phyloP scores from a whole-genome alignment of 2,888 invertebrate species.

The Ecliptopera silaceata region DNA sequence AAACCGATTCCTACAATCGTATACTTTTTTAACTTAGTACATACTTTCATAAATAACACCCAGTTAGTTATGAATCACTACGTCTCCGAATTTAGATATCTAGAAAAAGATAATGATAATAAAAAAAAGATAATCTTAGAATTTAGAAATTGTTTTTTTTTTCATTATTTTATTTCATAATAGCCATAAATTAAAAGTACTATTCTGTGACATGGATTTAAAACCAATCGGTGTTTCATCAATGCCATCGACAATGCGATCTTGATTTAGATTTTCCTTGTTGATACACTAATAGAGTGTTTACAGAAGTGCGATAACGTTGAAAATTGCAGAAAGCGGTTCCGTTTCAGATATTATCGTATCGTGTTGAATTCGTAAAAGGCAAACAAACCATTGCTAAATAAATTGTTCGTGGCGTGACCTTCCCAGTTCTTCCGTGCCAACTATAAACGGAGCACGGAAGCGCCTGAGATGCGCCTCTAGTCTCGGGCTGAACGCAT shows the following conservation, averaged over 20 bases:
- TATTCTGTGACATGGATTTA: neutral
- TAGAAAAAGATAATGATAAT: no score
- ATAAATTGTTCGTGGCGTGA: slow-evolving; percentile 55
- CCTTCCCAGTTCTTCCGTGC: slow-evolving; percentile 73
- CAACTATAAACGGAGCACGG: slow-evolving; percentile 74
- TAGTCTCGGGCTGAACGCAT: slow-evolving; percentile 19
- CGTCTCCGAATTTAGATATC: no score
- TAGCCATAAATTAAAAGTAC: no score
- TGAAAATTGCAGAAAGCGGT: slow-evolving; percentile 29
- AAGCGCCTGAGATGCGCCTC: slow-evolving; percentile 56
- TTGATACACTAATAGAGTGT: slow-evolving; percentile 26
- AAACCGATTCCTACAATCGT: neutral
- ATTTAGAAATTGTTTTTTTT: no score
- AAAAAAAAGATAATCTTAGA: no score
- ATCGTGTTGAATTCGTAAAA: slow-evolving; percentile 45
- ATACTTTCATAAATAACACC: no score
- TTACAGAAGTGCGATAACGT: slow-evolving; percentile 18
- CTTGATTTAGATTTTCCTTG: slow-evolving; percentile 25
- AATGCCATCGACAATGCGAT: slow-evolving; percentile 6
- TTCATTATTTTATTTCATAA: no score
- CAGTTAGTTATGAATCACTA: no score
- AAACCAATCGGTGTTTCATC: neutral
- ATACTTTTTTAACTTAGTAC: no score
- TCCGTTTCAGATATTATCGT: slow-evolving; percentile 41
- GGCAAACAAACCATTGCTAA: slow-evolving; percentile 53